Evolutionary conservation across 2,797 vertebrate species (phyloP).

Genomic region (Pseudochromis fuscus): DNA sequence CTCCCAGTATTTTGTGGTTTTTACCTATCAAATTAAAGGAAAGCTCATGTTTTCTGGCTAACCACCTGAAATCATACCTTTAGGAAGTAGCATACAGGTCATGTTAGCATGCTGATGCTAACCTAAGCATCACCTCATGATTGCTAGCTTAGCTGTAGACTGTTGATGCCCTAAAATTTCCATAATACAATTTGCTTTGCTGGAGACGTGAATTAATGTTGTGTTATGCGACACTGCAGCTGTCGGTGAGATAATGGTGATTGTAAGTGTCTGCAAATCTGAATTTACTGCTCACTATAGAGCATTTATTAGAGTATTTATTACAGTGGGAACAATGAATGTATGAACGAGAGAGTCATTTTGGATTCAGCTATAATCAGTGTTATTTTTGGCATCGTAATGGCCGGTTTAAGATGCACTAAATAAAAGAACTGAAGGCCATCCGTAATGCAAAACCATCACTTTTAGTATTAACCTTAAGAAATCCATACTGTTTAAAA

Average conservation of each 20-base stretch:
- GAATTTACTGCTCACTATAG: background rate
- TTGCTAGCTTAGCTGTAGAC: background rate
- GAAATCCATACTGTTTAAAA: slow-evolving; percentile 55
- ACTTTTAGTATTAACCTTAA: slow-evolving; percentile 17
- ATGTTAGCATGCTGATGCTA: background rate
- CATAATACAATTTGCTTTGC: background rate
- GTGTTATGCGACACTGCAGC: background rate
- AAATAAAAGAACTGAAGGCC: slow-evolving; percentile 1
- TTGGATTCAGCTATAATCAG: background rate
- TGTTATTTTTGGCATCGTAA: slow-evolving; percentile 4
- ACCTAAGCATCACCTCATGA: background rate
- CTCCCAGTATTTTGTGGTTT: too few relatives aligned
- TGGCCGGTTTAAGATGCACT: slow-evolving; percentile 12
- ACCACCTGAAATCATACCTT: too few relatives aligned
- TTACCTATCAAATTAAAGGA: too few relatives aligned
- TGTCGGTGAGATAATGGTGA: background rate
- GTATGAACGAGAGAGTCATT: background rate
- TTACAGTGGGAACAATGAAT: background rate
- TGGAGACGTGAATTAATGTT: background rate
- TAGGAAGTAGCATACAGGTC: background rate
- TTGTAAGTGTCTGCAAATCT: slow-evolving; percentile 9
- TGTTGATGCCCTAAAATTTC: background rate
- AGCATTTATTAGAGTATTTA: background rate
- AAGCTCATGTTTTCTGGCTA: too few relatives aligned
- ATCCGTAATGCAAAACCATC: slow-evolving; percentile 29